Conservation (phyloP, 2,797 vertebrate species). For the Phrynocephalus forsythii region DNA sequence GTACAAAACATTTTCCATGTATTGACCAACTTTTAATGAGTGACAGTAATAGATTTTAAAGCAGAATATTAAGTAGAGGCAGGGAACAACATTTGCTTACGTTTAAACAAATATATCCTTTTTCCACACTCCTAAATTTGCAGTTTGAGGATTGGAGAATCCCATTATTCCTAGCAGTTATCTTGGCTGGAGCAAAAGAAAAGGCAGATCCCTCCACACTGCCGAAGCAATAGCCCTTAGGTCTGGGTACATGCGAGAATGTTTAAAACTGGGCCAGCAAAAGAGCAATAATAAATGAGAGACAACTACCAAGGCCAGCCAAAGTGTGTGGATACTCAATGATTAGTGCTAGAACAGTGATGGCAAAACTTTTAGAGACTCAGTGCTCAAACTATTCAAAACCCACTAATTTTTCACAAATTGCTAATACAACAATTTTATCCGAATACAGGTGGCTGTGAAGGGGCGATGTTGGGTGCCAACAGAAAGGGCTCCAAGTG, state of each 20-base stretch:
- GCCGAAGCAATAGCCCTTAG: not conserved
- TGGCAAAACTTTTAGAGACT: too few relatives aligned
- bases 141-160: not conserved
- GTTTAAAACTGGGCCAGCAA: not conserved
- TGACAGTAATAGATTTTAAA: not conserved
- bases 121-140: not conserved
- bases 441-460: too few relatives aligned
- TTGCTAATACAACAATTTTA: too few relatives aligned
- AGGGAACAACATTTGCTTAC: not conserved
- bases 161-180: not conserved
- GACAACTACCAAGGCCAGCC: not conserved
- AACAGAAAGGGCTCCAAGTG: too few relatives aligned
- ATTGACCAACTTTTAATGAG: not conserved
- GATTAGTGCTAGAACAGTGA: too few relatives aligned
- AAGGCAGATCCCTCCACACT: not conserved
- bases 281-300: not conserved
- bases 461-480: too few relatives aligned
- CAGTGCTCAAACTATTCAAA: too few relatives aligned
- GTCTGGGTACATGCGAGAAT: too few relatives aligned
- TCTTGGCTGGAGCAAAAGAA: too few relatives aligned
- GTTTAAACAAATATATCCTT: not conserved
- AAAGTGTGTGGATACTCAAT: not conserved
- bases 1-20: not conserved
- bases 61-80: not conserved
- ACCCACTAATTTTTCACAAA: too few relatives aligned